Percentiles rank a stretch among this genome's conserved stretches.
Conservation (phyloP, 2,797 vertebrate genomes). For the Sebastes iracundus region DNA sequence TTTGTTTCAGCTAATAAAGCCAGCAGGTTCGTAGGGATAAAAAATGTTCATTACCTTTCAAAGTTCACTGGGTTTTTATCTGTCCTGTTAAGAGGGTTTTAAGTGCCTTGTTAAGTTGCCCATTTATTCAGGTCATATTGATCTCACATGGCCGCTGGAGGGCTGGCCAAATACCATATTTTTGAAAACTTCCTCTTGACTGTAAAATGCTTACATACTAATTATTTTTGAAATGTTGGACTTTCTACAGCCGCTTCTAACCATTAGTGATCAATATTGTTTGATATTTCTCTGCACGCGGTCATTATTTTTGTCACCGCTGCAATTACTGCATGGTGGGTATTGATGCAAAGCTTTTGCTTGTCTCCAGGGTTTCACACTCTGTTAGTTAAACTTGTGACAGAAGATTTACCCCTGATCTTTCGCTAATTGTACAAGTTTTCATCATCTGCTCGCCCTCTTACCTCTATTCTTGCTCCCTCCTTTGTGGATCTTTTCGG, state of each 20-base stretch:
- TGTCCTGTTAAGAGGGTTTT: constrained; percentile 76
- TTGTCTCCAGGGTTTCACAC: constrained; percentile 9
- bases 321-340: constrained; percentile 30
- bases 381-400: constrained; percentile 29
- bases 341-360: constrained; percentile 26
- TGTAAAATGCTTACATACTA: constrained; percentile 59
- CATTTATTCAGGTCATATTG: constrained; percentile 77
- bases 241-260: constrained; percentile 16
- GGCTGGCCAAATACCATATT: constrained; percentile 62
- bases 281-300: constrained; percentile 46
- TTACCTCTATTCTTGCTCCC: neutral
- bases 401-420: constrained; percentile 30
- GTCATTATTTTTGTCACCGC: constrained; percentile 52
- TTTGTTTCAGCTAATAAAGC: constrained; percentile 76
- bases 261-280: constrained; percentile 44
- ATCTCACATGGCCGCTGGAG: constrained; percentile 47
- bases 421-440: constrained; percentile 29
- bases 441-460: neutral
- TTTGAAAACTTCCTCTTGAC: constrained; percentile 54
- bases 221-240: constrained; percentile 67
- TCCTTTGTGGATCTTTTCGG: neutral
- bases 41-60: constrained; percentile 78
- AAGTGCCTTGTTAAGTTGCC: constrained; percentile 79
- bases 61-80: constrained; percentile 77
- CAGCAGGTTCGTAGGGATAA: constrained; percentile 56